A percentile compares a stretch with the other conserved stretches of the same genome.
phyloP scores from a whole-genome alignment of 1,140 invertebrate species.

The Pseudomyrmex dendroicus region DNA sequence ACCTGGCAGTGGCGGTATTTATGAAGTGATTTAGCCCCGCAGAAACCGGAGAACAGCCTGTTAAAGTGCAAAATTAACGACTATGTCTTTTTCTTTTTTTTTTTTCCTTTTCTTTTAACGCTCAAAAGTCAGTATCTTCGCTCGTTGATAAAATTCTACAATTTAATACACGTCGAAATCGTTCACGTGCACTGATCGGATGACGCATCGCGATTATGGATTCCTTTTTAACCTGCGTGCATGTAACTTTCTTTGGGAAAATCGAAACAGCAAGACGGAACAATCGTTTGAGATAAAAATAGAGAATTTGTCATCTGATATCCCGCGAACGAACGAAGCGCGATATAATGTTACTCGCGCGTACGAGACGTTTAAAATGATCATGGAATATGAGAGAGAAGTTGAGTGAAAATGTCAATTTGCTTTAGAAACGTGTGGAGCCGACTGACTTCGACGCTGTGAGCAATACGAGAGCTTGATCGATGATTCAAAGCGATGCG shows the following conservation, averaged over 20 bases:
- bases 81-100: not conserved
- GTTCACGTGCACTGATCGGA: not conserved
- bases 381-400: too few relatives aligned
- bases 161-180: not conserved
- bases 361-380: not conserved
- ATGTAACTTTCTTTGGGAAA: not conserved
- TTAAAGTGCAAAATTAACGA: slow-evolving; percentile 69
- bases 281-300: not conserved
- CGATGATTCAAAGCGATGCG: not conserved
- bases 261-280: not conserved
- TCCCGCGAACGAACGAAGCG: too few relatives aligned
- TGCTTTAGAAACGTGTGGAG: too few relatives aligned
- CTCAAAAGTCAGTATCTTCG: slow-evolving; percentile 31
- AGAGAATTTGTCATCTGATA: not conserved
- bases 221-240: not conserved
- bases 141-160: slow-evolving; percentile 35
- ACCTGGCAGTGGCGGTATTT: slow-evolving; percentile 64
- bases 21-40: slow-evolving; percentile 70
- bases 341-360: too few relatives aligned
- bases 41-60: slow-evolving; percentile 60
- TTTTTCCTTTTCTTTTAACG: slow-evolving; percentile 40
- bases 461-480: too few relatives aligned
- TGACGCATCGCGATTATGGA: not conserved
- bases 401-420: too few relatives aligned
- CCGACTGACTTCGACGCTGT: too few relatives aligned